A percentile compares a stretch with the other conserved stretches of the same genome.
Conservation (phyloP, 2,797 vertebrate species). For the Lacerta viridis region DNA sequence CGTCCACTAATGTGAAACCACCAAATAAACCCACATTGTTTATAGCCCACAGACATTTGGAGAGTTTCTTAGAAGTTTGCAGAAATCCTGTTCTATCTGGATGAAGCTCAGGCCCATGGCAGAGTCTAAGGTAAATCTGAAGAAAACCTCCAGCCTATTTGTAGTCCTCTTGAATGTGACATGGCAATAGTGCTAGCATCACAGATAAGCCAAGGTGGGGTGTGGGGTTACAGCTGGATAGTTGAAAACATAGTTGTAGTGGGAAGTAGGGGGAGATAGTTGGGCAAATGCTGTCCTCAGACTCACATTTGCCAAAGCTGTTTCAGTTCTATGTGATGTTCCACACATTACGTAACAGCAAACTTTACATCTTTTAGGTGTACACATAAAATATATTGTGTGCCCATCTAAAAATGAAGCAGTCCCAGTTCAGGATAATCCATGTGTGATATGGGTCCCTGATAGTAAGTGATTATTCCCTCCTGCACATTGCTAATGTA, state of each 20-base stretch:
- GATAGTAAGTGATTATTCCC: neutral
- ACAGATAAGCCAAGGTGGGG: neutral
- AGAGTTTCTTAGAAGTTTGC: neutral
- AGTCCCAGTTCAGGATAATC: neutral
- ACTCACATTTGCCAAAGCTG: neutral
- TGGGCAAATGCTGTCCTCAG: neutral
- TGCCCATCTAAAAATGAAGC: neutral
- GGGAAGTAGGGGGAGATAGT: neutral
- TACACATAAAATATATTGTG: neutral
- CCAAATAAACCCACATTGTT: neutral
- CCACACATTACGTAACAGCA: neutral
- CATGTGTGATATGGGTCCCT: neutral
- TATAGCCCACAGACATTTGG: neutral
- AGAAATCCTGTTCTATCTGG: neutral
- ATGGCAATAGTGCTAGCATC: neutral
- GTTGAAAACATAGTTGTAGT: neutral
- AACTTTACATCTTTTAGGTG: neutral
- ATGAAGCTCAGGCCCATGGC: neutral
- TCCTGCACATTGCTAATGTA: neutral
- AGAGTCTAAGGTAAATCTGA: neutral
- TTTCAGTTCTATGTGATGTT: neutral
- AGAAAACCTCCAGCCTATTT: neutral
- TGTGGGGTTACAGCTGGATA: neutral
- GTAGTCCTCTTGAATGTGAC: neutral
- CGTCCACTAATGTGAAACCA: neutral